Conservation (phyloP, 2,888 invertebrate species). For the Ashinkailepas kermadecensis region DNA sequence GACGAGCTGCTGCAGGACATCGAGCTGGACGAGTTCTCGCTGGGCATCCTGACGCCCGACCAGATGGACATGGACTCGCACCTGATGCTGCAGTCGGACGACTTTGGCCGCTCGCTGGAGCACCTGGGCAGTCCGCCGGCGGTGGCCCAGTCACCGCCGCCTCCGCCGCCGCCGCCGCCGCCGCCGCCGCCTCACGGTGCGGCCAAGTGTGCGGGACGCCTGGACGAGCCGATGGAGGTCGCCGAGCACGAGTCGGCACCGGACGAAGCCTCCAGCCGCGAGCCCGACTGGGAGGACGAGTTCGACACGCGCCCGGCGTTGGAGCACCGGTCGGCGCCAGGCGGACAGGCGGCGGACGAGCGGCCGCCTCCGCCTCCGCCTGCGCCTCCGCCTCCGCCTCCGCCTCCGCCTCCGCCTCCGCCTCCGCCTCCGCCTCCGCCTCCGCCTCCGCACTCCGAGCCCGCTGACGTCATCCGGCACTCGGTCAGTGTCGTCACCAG, state of each 20-base stretch:
- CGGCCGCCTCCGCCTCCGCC: neutral
- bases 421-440: neutral
- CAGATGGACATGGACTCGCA: slow-evolving; percentile 56
- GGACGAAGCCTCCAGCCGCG: neutral
- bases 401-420: neutral
- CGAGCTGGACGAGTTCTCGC: slow-evolving; percentile 64
- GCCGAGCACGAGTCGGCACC: too few relatives aligned
- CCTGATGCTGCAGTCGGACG: neutral
- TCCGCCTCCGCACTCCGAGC: neutral
- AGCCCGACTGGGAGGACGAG: slow-evolving; percentile 18
- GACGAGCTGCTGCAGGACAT: slow-evolving; percentile 42
- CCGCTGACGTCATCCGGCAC: neutral
- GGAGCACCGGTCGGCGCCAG: neutral
- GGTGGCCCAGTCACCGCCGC: neutral
- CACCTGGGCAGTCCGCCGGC: neutral
- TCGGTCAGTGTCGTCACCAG: too few relatives aligned
- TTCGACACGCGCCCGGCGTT: neutral
- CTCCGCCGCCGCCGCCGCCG: neutral
- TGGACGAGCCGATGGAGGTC: too few relatives aligned
- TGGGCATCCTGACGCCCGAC: slow-evolving; percentile 79
- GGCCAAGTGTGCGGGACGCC: too few relatives aligned
- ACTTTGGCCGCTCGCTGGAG: neutral
- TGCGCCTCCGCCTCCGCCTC: neutral
- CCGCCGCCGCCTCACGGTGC: too few relatives aligned
- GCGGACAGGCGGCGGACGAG: neutral